These are phyloP conservation scores for Bombylius discolor DNA, from an alignment of 2,888 invertebrate species.

Conservation along the genomic window DNA sequence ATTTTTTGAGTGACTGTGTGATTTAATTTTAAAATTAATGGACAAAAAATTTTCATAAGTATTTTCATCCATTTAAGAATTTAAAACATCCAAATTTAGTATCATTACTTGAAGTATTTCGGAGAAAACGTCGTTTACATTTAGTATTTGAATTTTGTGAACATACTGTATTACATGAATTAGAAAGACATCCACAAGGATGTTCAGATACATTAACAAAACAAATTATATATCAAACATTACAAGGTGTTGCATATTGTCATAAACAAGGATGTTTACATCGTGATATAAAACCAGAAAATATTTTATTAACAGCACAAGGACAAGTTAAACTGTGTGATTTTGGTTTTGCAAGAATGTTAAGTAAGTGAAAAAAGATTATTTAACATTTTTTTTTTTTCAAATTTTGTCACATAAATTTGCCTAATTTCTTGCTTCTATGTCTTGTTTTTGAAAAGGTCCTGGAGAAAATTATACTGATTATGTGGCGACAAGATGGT, in stretches of 20 bases:
- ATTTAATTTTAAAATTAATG: too few relatives aligned
- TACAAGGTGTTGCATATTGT: slow-evolving; percentile 92
- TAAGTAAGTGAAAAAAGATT: slow-evolving; percentile 46
- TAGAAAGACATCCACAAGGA: slow-evolving; percentile 88
- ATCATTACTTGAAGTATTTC: slow-evolving; percentile 93
- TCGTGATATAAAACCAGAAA: slow-evolving; percentile 97
- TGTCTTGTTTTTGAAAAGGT: slow-evolving; percentile 38
- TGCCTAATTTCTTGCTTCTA: background rate
- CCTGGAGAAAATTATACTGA: slow-evolving; percentile 98
- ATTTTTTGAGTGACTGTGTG: too few relatives aligned
- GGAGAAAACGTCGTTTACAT: slow-evolving; percentile 87
- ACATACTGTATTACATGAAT: slow-evolving; percentile 87
- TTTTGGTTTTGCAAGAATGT: slow-evolving; percentile 95
- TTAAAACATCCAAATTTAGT: slow-evolving; percentile 96
- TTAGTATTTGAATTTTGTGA: slow-evolving; percentile 98
- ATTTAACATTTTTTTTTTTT: background rate
- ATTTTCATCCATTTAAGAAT: slow-evolving; percentile 50
- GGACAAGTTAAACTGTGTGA: slow-evolving; percentile 94
- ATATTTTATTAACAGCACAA: slow-evolving; percentile 82
- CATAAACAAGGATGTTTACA: slow-evolving; percentile 92
- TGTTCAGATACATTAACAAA: slow-evolving; percentile 83
- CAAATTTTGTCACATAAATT: background rate
- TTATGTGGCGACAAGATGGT: slow-evolving; percentile 98
- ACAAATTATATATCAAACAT: slow-evolving; percentile 89
- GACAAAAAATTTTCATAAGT: too few relatives aligned